Percentiles rank a stretch among this genome's conserved stretches.
Conservation (phyloP, 2,113 vertebrate genomes). For the Sphaerodactylus townsendi region DNA sequence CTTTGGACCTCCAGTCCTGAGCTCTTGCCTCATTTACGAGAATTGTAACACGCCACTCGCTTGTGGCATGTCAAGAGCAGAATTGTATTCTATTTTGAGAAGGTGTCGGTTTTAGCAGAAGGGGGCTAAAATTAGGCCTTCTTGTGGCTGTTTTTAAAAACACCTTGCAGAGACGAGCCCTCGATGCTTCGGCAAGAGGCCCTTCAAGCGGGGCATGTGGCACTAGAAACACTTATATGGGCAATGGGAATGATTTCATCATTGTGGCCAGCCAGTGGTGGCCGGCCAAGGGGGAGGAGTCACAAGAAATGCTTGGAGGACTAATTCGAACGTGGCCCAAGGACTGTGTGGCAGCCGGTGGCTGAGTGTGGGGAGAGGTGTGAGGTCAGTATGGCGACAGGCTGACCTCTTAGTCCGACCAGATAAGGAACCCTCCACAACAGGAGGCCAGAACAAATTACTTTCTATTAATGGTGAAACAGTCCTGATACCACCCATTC, state of each 20-base stretch:
- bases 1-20: neutral
- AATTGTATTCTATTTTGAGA: slow-evolving; percentile 73
- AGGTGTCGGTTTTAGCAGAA: slow-evolving; percentile 57
- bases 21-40: slow-evolving; percentile 18
- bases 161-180: slow-evolving; percentile 42
- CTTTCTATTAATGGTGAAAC: slow-evolving; percentile 1
- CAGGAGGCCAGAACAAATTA: neutral
- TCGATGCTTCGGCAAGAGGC: slow-evolving; percentile 60
- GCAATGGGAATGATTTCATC: slow-evolving; percentile 67
- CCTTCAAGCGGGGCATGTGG: slow-evolving; percentile 72
- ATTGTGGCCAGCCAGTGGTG: slow-evolving; percentile 2
- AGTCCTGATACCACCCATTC: neutral
- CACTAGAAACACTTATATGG: slow-evolving; percentile 55
- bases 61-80: slow-evolving; percentile 40
- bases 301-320: slow-evolving; percentile 5
- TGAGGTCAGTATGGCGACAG: slow-evolving; percentile 24
- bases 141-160: slow-evolving; percentile 71
- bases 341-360: slow-evolving; percentile 33
- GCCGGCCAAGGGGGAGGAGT: fast-evolving
- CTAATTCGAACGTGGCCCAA: slow-evolving; percentile 54
- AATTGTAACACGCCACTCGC: no score
- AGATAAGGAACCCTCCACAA: slow-evolving; percentile 28
- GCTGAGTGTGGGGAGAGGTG: neutral
- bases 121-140: slow-evolving; percentile 75
- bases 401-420: fast-evolving